Conservation (phyloP, 35 echinoderm and acorn worm genomes). For the Lytechinus pictus region DNA sequence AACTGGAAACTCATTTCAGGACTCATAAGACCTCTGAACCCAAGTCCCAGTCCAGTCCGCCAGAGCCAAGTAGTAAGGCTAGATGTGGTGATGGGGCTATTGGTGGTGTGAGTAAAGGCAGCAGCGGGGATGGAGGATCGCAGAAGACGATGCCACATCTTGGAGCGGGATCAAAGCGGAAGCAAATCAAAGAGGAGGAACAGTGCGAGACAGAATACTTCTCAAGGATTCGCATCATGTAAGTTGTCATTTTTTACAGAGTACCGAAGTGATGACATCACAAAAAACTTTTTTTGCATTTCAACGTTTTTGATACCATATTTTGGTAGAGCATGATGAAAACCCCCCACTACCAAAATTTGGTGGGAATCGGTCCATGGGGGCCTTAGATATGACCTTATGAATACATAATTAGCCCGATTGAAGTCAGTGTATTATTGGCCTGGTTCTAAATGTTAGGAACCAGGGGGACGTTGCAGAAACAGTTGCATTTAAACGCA, state of each 20-base stretch:
- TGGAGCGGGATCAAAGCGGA: slow-evolving; percentile 18
- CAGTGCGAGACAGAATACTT: slow-evolving; percentile 32
- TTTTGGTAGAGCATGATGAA: too few relatives aligned
- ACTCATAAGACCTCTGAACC: slow-evolving; percentile 1
- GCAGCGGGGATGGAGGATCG: neutral
- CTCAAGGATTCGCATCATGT: slow-evolving; percentile 45
- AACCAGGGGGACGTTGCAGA: too few relatives aligned
- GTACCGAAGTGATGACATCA: too few relatives aligned
- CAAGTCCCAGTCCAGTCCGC: neutral
- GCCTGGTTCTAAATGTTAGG: too few relatives aligned
- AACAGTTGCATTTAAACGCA: too few relatives aligned
- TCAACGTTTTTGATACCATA: too few relatives aligned
- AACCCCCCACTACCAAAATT: too few relatives aligned
- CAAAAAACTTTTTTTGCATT: too few relatives aligned
- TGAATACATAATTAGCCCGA: too few relatives aligned
- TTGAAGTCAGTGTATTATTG: too few relatives aligned
- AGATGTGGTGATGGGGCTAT: neutral
- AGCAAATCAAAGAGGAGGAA: neutral
- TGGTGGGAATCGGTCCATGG: too few relatives aligned
- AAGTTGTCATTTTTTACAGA: neutral
- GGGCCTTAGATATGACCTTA: too few relatives aligned
- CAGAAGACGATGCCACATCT: neutral
- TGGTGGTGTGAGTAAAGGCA: neutral
- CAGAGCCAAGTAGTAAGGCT: neutral
- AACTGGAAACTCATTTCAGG: slow-evolving; percentile 53